Evolutionary conservation across 2,797 vertebrate genomes (phyloP), one percentile per base, ranked within the genome.

Genomic region (Novumbra hubbsi): DNA sequence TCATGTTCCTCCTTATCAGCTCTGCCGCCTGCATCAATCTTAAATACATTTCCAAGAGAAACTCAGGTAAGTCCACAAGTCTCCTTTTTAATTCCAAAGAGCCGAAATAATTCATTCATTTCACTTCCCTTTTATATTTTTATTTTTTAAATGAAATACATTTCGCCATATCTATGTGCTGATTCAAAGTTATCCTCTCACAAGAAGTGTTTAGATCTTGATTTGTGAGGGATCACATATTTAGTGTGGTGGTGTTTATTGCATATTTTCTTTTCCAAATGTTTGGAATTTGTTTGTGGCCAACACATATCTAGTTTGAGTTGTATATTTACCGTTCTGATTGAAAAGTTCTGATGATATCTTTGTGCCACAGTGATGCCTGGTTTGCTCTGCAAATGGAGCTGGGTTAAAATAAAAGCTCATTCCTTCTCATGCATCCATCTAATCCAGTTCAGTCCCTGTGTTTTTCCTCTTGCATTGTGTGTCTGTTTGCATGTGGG

Each of bases 21-120:
- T 93, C 92, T 27, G 94, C 91, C 79, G 89, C 94, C 89, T 94
- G 94, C 85, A 94, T 94, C 81, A 95, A 93, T 83, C 88, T 97
- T 87, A 98, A 96, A 91, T 93, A 96, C 74, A 95, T 98, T 84
- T 96, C 96, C 81, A 98, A 98, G 90, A 96, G 97, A 90, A 97
- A 98, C 92, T 98, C 96, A 78, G 97, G 97, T 98, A 95, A 93
- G 96, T 90, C 74, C 60, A 79, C 41, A 50, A 28, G 68, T 74
- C 71, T 75, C 32, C 50, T 2, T 38, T 38, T 68, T 41, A 76
- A 66, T 45, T 2, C 9, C 5, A 64, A 30, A 65, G 30, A 5
- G 17, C 16, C 11, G 16, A 30, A 65, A 32, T 30, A 30, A 32
- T 65, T 65, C 12, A 65, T 65, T 65, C 28, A 32, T 65, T 65